A percentile compares a stretch with the other conserved stretches of the same genome.
These are phyloP conservation scores for Camponotus vicinus DNA, from an alignment of 1,140 invertebrate species.

Conservation along the genomic window DNA sequence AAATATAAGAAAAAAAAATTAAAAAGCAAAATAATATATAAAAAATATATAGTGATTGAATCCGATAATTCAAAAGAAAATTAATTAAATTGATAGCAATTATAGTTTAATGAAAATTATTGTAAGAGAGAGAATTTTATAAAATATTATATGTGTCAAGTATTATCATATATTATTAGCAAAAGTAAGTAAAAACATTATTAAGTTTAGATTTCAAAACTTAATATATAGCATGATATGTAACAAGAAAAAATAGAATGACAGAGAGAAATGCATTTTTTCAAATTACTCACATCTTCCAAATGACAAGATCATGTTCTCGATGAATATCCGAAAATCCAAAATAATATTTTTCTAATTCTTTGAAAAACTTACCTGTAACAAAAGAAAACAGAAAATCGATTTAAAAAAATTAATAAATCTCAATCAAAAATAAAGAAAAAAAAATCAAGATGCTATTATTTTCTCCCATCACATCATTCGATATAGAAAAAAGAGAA, in stretches of 20 bases:
- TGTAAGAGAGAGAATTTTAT: too few species aligned
- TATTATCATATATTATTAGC: background rate
- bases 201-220: background rate
- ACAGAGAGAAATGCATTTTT: background rate
- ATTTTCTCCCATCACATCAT: background rate
- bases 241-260: background rate
- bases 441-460: background rate
- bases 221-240: background rate
- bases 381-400: slow-evolving; percentile 61
- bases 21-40: too few species aligned
- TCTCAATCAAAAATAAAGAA: background rate
- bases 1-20: too few species aligned
- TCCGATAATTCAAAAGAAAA: too few species aligned
- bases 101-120: too few species aligned
- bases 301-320: background rate
- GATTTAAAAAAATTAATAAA: background rate
- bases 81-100: too few species aligned
- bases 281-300: slow-evolving; percentile 61
- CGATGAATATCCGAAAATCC: slow-evolving; percentile 5
- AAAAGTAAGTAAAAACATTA: background rate
- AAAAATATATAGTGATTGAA: too few species aligned
- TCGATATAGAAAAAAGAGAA: background rate
- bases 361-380: slow-evolving; percentile 68
- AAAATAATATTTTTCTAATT: slow-evolving; percentile 17
- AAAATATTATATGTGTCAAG: too few species aligned